phyloP scores from a whole-genome alignment of 2,113 vertebrate genomes.

The Alectura lathami region DNA sequence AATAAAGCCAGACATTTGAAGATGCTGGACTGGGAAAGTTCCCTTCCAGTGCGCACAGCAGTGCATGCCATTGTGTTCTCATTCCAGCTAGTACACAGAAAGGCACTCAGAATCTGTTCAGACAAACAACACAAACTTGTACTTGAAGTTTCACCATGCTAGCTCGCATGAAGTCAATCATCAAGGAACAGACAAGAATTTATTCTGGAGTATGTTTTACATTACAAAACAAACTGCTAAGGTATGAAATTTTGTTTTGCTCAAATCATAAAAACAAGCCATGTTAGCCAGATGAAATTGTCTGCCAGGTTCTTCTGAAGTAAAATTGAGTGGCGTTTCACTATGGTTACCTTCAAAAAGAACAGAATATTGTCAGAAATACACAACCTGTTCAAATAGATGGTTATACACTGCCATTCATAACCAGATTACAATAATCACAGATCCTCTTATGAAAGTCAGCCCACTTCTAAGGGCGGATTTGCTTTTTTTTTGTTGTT shows the following conservation, averaged over 20 bases:
- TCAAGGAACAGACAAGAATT: background rate
- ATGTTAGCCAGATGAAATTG: background rate
- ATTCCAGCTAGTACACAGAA: background rate
- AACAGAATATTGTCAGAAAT: conserved; percentile 22
- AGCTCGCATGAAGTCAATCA: background rate
- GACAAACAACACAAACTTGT: background rate
- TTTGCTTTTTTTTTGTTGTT: background rate
- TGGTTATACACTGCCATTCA: conserved; percentile 31
- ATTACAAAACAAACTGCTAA: background rate
- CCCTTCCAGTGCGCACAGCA: background rate
- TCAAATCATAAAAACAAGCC: background rate
- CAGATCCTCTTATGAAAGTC: background rate
- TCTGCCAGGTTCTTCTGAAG: background rate
- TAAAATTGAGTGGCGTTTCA: conserved; percentile 35
- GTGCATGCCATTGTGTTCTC: background rate
- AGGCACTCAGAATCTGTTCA: background rate
- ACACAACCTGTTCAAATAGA: conserved; percentile 63
- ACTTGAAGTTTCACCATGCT: background rate
- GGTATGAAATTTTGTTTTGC: background rate
- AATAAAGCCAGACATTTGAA: background rate
- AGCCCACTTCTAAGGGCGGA: background rate
- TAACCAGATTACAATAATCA: conserved; percentile 31
- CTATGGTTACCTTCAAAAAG: conserved; percentile 33
- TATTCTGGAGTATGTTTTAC: background rate
- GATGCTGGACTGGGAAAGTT: background rate